Base-by-base conservation (phyloP, 1,140 invertebrate genomes). In the Drosophila nannoptera region DNA sequence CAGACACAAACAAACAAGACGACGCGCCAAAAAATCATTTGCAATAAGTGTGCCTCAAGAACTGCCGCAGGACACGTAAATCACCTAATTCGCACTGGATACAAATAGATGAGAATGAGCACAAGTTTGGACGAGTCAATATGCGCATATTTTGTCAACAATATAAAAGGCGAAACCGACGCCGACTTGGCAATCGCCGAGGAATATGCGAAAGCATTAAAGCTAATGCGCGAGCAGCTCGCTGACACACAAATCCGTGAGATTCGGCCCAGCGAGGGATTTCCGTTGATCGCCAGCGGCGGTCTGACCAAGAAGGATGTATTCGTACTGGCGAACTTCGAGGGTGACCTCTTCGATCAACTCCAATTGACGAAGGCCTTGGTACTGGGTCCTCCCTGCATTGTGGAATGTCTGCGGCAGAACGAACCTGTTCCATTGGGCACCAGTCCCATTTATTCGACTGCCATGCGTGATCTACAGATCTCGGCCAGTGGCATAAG, bases 351-450 rank as follows among this genome's bases (percentile, higher is more conserved):
- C 7, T 96, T 94, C 90, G 90, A 93, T 11, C 92, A 92, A 75
- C 83, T 96, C 1, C 90, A 90, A 61, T 84, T 89, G 35, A 94
- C 92, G 9, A 94, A 94, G 75, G 93, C 93, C 65, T 90, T 93
- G 92, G 91, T 97, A 59, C 89, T 96, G 61, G 96, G 96, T 0
- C 95, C 96, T 8, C 91, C 92, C 38, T 97, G 95, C 86, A 87
- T 97, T n/a, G 90, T 95, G 8, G 91, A 92, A 54, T 97, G 95
- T 81, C 90, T 97, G 45, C 91, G 92, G 12, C 92, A 93, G 78
- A 92, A 92, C 12, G 90, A 93, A 72, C 90, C 94, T n/a, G 93
- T 97, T 61, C 96, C 96, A 0, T 91, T 93, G 65, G 93, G 93
- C 12, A 91, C 90, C 2, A 92, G 92, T 74, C 95, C 96, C n/a